phyloP scores from a whole-genome alignment of 2,888 invertebrate species.

The Pediacus dermestoides region DNA sequence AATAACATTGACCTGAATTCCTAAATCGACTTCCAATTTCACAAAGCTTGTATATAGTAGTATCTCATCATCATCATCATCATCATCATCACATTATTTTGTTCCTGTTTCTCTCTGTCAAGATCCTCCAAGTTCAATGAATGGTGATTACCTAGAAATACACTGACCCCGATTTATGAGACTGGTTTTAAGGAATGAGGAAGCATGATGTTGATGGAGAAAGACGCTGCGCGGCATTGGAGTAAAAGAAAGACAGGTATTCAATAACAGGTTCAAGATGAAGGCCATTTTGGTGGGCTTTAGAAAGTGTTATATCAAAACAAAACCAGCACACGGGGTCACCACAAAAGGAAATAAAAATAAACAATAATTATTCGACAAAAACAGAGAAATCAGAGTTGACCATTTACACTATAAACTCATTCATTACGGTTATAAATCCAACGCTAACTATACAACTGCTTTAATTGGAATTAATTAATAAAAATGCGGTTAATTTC shows the following conservation, averaged over 20 bases:
- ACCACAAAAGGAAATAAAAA: constrained; percentile 12
- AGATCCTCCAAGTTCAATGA: constrained; percentile 41
- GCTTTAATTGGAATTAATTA: too few relatives aligned
- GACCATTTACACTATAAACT: too few relatives aligned
- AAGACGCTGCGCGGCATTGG: constrained; percentile 17
- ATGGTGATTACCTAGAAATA: constrained; percentile 45
- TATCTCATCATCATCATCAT: too few relatives aligned
- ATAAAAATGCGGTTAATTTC: too few relatives aligned
- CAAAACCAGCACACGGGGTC: constrained; percentile 38
- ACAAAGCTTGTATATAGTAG: constrained; percentile 14
- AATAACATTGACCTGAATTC: constrained; percentile 39
- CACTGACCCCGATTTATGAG: constrained; percentile 43
- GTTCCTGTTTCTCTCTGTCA: constrained; percentile 27
- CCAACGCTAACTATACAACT: too few relatives aligned
- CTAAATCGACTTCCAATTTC: constrained; percentile 26
- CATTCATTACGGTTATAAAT: too few relatives aligned
- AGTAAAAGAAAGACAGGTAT: constrained; percentile 17
- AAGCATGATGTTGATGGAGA: constrained; percentile 21
- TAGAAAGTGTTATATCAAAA: constrained; percentile 43
- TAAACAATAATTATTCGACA: too few relatives aligned
- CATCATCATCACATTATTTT: constrained; percentile 10
- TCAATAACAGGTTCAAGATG: constrained; percentile 30
- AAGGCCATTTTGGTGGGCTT: constrained; percentile 26
- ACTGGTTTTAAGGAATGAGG: constrained; percentile 44
- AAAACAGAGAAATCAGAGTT: too few relatives aligned